phyloP scores from a whole-genome alignment of 2,113 vertebrate species.

The Willisornis vidua region DNA sequence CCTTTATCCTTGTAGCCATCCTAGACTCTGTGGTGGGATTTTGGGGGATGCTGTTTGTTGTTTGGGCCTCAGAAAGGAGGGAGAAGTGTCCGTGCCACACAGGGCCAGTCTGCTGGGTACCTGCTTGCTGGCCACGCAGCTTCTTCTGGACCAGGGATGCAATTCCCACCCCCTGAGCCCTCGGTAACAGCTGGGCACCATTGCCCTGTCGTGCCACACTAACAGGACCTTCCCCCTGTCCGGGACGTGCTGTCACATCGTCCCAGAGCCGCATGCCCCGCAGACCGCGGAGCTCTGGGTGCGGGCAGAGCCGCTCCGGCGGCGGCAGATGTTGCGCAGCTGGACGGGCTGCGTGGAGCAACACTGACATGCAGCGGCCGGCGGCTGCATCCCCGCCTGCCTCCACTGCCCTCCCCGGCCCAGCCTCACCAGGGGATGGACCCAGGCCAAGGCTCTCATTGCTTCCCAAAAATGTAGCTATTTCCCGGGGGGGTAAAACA shows the following conservation, averaged over 20 bases:
- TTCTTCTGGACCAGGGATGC: fast-evolving
- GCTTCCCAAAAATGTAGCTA: not conserved
- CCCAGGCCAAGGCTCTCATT: not conserved
- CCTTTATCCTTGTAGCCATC: fast-evolving
- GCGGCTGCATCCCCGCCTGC: not conserved
- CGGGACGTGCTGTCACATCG: fast-evolving
- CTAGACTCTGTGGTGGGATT: not conserved
- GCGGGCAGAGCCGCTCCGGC: not conserved
- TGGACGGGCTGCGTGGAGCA: not conserved
- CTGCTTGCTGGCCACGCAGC: not conserved
- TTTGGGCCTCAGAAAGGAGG: not conserved
- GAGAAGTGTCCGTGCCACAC: not conserved
- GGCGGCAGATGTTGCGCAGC: slow-evolving; percentile 33
- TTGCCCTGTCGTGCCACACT: fast-evolving
- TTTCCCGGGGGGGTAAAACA: not conserved
- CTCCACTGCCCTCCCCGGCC: not conserved
- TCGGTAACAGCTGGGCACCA: fast-evolving
- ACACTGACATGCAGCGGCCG: slow-evolving; percentile 41
- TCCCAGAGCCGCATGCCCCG: not conserved
- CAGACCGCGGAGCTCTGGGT: fast-evolving
- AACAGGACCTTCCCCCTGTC: not conserved
- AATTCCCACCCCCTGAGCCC: not conserved
- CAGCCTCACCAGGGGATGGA: not conserved
- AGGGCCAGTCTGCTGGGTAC: not conserved
- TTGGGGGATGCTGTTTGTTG: not conserved